phyloP scores from a whole-genome alignment of 2,113 vertebrate genomes.

The Seriola quinqueradiata region DNA sequence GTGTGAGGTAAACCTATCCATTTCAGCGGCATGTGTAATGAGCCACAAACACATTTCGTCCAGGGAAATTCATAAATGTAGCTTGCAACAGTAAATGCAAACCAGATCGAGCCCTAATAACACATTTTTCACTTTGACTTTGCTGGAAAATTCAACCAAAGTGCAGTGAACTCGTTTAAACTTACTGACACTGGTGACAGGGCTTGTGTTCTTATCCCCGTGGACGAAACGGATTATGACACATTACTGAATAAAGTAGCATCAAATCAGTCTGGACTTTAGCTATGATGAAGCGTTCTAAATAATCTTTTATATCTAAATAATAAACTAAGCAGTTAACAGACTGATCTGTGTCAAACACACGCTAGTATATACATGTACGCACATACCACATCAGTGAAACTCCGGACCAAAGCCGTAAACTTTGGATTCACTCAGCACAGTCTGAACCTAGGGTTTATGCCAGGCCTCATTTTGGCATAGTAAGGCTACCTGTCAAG shows the following conservation, averaged over 20 bases:
- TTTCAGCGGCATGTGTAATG: constrained; percentile 62
- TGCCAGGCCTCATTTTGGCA: constrained; percentile 41
- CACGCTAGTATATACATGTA: background rate
- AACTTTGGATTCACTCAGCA: constrained; percentile 14
- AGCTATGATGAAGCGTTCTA: background rate
- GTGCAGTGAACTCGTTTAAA: constrained; percentile 37
- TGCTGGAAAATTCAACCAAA: constrained; percentile 48
- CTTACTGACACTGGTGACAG: background rate
- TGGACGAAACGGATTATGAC: constrained; percentile 17
- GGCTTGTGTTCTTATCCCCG: background rate
- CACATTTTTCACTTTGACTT: constrained; percentile 28
- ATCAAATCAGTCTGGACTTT: background rate
- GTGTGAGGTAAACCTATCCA: constrained; percentile 65
- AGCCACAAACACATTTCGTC: constrained; percentile 58
- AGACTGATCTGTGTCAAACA: background rate
- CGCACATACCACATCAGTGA: constrained; percentile 1
- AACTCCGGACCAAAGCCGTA: background rate
- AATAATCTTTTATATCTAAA: constrained; percentile 4
- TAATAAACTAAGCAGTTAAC: background rate
- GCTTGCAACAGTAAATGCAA: constrained; percentile 60
- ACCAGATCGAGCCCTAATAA: constrained; percentile 51
- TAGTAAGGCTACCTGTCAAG: constrained; percentile 40
- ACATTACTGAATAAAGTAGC: constrained; percentile 2
- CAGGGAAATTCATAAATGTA: constrained; percentile 60
- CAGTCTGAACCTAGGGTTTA: constrained; percentile 9